Conservation (phyloP, 2,888 invertebrate species). For the Hydraecia micacea region DNA sequence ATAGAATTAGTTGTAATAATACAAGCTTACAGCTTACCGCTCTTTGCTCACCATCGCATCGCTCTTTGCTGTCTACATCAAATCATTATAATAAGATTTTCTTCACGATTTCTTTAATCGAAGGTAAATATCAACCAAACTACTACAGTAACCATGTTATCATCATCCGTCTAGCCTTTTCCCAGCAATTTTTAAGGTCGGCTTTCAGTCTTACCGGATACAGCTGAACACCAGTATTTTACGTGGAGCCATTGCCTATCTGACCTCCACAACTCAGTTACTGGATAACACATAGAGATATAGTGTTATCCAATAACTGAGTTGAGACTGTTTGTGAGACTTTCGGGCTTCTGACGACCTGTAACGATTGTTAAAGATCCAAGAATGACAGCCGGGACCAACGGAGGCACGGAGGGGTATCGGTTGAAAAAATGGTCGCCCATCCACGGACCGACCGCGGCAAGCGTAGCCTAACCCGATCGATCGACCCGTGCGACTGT, state of each 20-base stretch:
- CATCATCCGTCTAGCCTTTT: background rate
- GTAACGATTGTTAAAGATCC: background rate
- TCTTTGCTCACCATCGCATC: too few relatives aligned
- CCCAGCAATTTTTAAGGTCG: too few relatives aligned
- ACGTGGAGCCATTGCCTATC: too few relatives aligned
- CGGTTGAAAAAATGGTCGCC: background rate
- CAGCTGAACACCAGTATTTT: too few relatives aligned
- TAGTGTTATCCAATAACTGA: too few relatives aligned
- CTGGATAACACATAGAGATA: too few relatives aligned
- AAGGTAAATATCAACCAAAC: background rate
- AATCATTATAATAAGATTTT: background rate
- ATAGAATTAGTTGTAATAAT: background rate
- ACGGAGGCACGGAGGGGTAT: background rate
- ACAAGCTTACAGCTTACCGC: background rate
- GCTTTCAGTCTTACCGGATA: background rate
- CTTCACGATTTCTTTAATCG: background rate
- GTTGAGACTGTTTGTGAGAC: too few relatives aligned
- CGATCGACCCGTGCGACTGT: background rate
- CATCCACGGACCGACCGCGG: background rate
- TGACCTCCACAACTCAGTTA: too few relatives aligned
- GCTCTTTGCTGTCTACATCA: background rate
- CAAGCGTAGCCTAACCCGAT: background rate
- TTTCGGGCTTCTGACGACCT: too few relatives aligned
- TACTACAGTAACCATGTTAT: background rate
- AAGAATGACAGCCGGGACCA: background rate